Evolutionary conservation across 2,113 vertebrate genomes (phyloP).

Genomic region (Ailuropoda melanoleuca): DNA sequence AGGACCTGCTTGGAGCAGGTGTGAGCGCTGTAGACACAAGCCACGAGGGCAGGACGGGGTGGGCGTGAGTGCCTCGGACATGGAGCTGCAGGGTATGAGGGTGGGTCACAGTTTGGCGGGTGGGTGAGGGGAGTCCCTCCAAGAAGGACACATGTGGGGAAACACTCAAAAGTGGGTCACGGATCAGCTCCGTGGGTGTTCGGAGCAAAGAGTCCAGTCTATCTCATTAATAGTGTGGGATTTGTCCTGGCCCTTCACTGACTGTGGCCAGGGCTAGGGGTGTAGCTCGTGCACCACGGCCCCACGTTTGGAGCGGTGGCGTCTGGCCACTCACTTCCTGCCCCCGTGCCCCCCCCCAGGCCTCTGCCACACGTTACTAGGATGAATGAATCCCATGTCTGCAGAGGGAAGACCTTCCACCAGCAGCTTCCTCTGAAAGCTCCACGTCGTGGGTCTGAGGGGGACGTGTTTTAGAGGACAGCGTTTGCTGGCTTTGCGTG

Average conservation of each 20-base stretch:
- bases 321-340: background rate
- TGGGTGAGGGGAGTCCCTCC: background rate
- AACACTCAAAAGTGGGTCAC: background rate
- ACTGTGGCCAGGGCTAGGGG: background rate
- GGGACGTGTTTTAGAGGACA: background rate
- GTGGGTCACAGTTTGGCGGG: background rate
- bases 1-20: background rate
- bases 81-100: background rate
- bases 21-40: background rate
- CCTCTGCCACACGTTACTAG: background rate
- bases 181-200: background rate
- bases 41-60: background rate
- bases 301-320: background rate
- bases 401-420: background rate
- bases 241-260: too few species aligned
- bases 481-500: rapidly evolving
- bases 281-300: rapidly evolving
- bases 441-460: rapidly evolving
- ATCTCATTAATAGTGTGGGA: background rate
- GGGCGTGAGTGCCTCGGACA: background rate
- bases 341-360: background rate
- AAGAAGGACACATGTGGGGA: too few species aligned
- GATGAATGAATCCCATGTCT: rapidly evolving
- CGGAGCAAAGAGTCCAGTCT: background rate
- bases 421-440: too few species aligned